Evolutionary conservation across 2,888 invertebrate species (phyloP), one percentile per base, ranked within the genome.

Genomic region (Odontocerum albicorne): DNA sequence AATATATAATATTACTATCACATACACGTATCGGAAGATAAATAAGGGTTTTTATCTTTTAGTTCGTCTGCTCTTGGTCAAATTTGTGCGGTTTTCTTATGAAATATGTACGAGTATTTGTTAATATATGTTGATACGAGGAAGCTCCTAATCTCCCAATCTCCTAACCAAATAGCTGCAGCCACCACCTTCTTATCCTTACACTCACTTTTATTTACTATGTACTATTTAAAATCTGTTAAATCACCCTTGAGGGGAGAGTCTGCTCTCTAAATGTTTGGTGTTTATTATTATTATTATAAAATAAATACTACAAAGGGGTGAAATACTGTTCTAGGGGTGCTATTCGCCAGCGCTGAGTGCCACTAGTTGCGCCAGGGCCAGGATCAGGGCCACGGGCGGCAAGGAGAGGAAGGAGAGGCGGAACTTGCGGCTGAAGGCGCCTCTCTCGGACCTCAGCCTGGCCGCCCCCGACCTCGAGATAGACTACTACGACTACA

Each of bases 401-500:
- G 82, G 83, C 0, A 90, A 90, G 65, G 90, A 90, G 63, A 85
- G 83, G 3, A 92, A 92, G 67, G 91, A 92, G 63, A 85, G 84
- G 58, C 80, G 85, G 66, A 92, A 92, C 71, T 81, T 90, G 1
- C 85, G 87, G 58, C 73, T 88, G 19, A 81, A 82, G 3, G 79
- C 83, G 2, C 82, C 84, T 2, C 84, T 85, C 1, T 91, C 91
- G 0, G 92, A 92, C 66, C 86, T 90, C 64, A 91, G 91, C 45
- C 74, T 92, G 19, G 77, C 79, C 0, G 86, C 83, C 3, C 87
- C 84, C 39, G 92, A 92, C 65, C 78, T 92, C 66, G 92, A 92
- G 70, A 77, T 92, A 61, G 92, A 92, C 68, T 92, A 92, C 66
- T 92, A 92, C 67, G 92, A 92, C 67, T 92, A 92, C 65, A 91